Base-by-base conservation (phyloP, 2,797 vertebrate genomes). In the Peromyscus nudipes region DNA sequence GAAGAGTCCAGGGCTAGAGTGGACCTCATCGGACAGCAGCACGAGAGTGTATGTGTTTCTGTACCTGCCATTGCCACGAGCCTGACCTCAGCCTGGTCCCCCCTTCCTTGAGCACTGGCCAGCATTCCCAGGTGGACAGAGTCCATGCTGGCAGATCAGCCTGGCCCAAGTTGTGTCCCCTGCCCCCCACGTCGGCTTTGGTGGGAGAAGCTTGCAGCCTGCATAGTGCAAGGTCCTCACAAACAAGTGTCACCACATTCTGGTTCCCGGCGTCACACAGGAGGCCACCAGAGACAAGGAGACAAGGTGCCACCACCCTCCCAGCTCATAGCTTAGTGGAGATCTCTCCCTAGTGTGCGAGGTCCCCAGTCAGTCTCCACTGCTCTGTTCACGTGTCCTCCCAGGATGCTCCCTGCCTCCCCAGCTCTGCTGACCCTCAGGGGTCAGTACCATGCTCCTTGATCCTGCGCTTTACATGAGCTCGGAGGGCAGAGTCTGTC, bases 41-140 rank as follows among this genome's bases (percentile, higher is more conserved):
- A 23, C 0, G 29, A 37, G 25, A 17, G 2, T 3, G 5, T 21
- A 71, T 43, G 25, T 46, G 25, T 9, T 10, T 12, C 27, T 27
- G 37, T 1, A 0, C 40, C 52, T 52, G 31, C 1, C 64, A 23
- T n/a, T 40, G 52, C 69, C 71, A 31, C 3, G 27, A 60, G 52
- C 67, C 67, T 14, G 0, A 3, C 49, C 46, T 85, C 2, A 0
- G 3, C 76, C 55, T 6, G 25, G 27, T 0, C 19, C 31, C 75
- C 8, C 52, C 25, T 19, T 73, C 67, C 14, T n/a, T 37, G 27
- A 7, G 52, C 49, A 52, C 49, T 52, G 49, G 23, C 80, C 73
- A 25, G 29, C n/a, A 57, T 46, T 8, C 12, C 40, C 19, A 0
- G 71, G n/a, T 27, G 5, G 79, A 9, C 1, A 0, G 0, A 0